phyloP scores from a whole-genome alignment of 1,140 invertebrate species.

The Drosophila equinoxialis region DNA sequence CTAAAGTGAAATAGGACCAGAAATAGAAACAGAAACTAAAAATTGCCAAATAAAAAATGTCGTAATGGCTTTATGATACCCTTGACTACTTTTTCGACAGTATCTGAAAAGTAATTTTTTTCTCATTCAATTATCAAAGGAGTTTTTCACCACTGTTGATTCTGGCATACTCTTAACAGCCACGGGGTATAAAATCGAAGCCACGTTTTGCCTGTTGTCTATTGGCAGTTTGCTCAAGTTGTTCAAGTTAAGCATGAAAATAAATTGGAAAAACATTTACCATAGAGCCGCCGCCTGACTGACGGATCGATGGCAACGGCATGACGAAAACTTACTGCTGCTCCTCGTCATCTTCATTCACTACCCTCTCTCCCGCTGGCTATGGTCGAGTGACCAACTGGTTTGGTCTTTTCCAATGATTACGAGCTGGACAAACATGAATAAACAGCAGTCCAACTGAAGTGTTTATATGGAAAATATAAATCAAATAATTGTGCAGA shows the following conservation, averaged over 20 bases:
- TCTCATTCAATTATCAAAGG: too few relatives aligned
- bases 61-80: background rate
- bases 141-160: background rate
- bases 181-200: slow-evolving; percentile 5
- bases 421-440: slow-evolving; percentile 56
- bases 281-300: slow-evolving; percentile 40
- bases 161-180: background rate
- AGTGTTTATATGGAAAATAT: slow-evolving; percentile 70
- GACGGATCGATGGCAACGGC: slow-evolving; percentile 54
- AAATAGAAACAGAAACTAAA: slow-evolving; percentile 45
- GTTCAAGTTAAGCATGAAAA: slow-evolving; percentile 60
- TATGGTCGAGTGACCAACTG: slow-evolving; percentile 63
- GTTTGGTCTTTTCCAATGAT: slow-evolving; percentile 52
- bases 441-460: slow-evolving; percentile 40
- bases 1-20: slow-evolving; percentile 32
- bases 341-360: background rate
- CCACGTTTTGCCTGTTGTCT: slow-evolving; percentile 20
- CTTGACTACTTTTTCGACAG: background rate
- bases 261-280: slow-evolving; percentile 71
- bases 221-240: slow-evolving; percentile 49
- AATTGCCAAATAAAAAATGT: slow-evolving; percentile 1
- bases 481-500: slow-evolving; percentile 65
- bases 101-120: background rate
- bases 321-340: slow-evolving; percentile 39
- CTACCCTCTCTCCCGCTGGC: background rate